Evolutionary conservation across 2,888 invertebrate genomes (phyloP).

Genomic region (Dolomedes plantarius): DNA sequence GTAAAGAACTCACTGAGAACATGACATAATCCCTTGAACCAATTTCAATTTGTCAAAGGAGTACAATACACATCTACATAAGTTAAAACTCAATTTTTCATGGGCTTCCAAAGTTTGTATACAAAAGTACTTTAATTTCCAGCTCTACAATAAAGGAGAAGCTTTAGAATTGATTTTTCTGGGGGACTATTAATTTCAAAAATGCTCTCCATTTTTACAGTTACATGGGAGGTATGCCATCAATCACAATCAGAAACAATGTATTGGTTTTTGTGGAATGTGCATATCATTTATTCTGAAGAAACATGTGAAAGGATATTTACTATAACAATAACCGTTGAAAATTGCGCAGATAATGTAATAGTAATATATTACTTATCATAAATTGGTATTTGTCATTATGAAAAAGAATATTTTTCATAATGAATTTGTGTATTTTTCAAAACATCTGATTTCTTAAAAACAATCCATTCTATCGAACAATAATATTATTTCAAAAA

Average conservation of each 20-base stretch:
- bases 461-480: too few relatives aligned
- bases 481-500: too few relatives aligned
- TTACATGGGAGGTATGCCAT: background rate
- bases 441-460: too few relatives aligned
- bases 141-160: background rate
- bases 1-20: constrained; percentile 24
- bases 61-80: constrained; percentile 40
- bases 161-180: background rate
- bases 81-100: constrained; percentile 65
- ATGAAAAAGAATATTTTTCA: too few relatives aligned
- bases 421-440: too few relatives aligned
- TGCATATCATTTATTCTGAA: too few relatives aligned
- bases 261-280: background rate
- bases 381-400: too few relatives aligned
- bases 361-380: too few relatives aligned
- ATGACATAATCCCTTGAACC: constrained; percentile 40
- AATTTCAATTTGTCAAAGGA: constrained; percentile 55
- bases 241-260: background rate
- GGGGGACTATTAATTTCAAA: background rate
- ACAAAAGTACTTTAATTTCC: background rate
- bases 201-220: background rate
- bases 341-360: too few relatives aligned
- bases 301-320: too few relatives aligned
- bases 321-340: too few relatives aligned
- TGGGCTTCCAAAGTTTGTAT: constrained; percentile 35